Evolutionary conservation across 2,797 vertebrate species (phyloP).

Genomic region (Sternotherus odoratus): DNA sequence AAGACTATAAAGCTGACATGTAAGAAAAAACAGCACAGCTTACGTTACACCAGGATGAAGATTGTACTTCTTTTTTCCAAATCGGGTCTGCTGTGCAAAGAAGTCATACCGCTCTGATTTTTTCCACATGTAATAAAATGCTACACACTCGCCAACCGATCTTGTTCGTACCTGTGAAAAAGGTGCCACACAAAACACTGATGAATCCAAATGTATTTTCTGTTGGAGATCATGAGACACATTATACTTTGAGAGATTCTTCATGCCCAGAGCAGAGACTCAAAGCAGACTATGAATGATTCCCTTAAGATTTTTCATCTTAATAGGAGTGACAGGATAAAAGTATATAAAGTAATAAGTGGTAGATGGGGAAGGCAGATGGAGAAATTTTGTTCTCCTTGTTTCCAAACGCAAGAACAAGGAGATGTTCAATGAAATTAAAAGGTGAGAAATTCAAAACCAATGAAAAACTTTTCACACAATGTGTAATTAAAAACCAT

Average conservation of each 20-base stretch:
- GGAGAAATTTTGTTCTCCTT: neutral
- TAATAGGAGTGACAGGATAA: neutral
- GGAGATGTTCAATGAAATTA: neutral
- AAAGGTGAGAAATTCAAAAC: neutral
- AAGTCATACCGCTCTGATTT: conserved; percentile 98
- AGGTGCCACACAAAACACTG: fast-evolving
- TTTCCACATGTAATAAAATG: conserved; percentile 99
- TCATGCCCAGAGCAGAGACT: neutral
- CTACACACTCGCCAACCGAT: conserved; percentile 97
- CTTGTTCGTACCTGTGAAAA: conserved; percentile 92
- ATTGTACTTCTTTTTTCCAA: conserved; percentile 98
- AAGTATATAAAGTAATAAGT: neutral
- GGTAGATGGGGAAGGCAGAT: neutral
- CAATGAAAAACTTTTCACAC: too few species aligned
- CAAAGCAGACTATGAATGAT: neutral
- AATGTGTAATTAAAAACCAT: neutral
- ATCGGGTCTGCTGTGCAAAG: conserved; percentile 97
- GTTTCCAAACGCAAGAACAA: neutral
- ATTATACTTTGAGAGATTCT: neutral
- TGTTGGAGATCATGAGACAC: fast-evolving
- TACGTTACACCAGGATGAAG: conserved; percentile 97
- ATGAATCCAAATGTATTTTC: fast-evolving
- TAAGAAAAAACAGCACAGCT: conserved; percentile 75
- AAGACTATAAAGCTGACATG: neutral
- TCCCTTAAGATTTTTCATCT: neutral